Evolutionary conservation across 2,888 invertebrate species (phyloP).

Genomic region (Yponomeuta malinellus): DNA sequence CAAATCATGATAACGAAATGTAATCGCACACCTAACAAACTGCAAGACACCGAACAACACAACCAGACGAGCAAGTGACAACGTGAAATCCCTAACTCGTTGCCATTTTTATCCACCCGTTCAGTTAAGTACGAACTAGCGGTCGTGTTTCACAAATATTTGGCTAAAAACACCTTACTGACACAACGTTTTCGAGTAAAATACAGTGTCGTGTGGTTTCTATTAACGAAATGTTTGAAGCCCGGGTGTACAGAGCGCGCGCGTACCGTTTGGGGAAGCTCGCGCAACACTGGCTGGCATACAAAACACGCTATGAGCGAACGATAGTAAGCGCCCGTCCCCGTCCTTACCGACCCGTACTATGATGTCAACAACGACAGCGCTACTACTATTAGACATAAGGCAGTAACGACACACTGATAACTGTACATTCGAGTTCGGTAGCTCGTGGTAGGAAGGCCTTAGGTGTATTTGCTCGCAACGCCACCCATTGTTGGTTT

Average conservation of each 20-base stretch:
- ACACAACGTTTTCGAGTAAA: slow-evolving; percentile 1
- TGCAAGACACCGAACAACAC: slow-evolving; percentile 22
- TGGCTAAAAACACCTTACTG: not conserved
- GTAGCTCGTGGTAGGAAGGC: slow-evolving; percentile 7
- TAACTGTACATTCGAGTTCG: slow-evolving; percentile 15
- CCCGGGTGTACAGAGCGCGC: slow-evolving; percentile 34
- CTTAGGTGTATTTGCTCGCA: slow-evolving; percentile 11
- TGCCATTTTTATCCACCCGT: slow-evolving; percentile 10
- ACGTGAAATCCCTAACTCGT: not conserved
- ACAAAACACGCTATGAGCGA: slow-evolving; percentile 29
- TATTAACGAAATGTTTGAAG: slow-evolving; percentile 5
- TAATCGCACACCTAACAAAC: slow-evolving; percentile 21
- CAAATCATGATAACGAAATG: not conserved
- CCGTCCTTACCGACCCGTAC: slow-evolving; percentile 55
- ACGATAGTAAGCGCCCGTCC: slow-evolving; percentile 62
- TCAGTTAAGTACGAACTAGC: slow-evolving; percentile 6
- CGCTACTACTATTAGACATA: slow-evolving; percentile 24
- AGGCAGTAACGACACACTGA: slow-evolving; percentile 18
- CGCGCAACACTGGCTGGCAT: slow-evolving; percentile 56
- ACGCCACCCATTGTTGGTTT: slow-evolving; percentile 35
- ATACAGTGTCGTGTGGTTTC: slow-evolving; percentile 9
- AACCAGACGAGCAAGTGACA: slow-evolving; percentile 7
- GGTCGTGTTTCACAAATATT: slow-evolving; percentile 1
- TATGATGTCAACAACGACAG: slow-evolving; percentile 37
- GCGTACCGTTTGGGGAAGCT: slow-evolving; percentile 59